A percentile compares a stretch with the other conserved stretches of the same genome.
These are phyloP conservation scores for Verasper variegatus DNA, from an alignment of 2,113 vertebrate genomes.

Conservation along the genomic window DNA sequence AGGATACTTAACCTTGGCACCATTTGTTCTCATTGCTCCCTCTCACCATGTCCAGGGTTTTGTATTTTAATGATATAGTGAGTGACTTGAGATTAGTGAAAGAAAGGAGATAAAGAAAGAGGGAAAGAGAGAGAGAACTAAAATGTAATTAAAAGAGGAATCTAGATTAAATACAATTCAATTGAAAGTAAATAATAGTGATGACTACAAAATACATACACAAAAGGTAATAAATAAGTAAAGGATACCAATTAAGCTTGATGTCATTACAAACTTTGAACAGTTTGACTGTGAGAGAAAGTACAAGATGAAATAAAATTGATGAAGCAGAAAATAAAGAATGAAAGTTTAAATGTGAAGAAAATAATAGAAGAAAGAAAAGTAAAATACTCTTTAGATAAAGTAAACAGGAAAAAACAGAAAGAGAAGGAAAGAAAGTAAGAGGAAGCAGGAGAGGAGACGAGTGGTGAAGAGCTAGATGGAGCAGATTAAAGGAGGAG, in stretches of 20 bases:
- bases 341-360: neutral
- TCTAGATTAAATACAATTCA: neutral
- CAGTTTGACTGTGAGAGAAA: neutral
- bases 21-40: slow-evolving; percentile 53
- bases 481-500: slow-evolving; percentile 81
- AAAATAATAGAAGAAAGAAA: neutral
- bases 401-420: slow-evolving; percentile 9
- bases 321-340: neutral
- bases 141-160: neutral
- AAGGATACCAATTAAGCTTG: neutral
- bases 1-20: slow-evolving; percentile 84
- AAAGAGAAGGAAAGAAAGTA: neutral
- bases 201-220: neutral
- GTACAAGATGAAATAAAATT: neutral
- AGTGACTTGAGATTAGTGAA: slow-evolving; percentile 19
- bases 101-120: slow-evolving; percentile 7
- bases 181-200: neutral
- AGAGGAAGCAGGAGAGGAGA: slow-evolving; percentile 6
- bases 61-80: slow-evolving; percentile 43
- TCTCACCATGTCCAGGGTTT: slow-evolving; percentile 53
- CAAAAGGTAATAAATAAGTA: neutral
- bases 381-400: slow-evolving; percentile 10
- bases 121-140: no score
- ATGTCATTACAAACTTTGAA: neutral
- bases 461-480: slow-evolving; percentile 72